phyloP scores from a whole-genome alignment of 2,888 invertebrate species.

The Harmothoe impar region DNA sequence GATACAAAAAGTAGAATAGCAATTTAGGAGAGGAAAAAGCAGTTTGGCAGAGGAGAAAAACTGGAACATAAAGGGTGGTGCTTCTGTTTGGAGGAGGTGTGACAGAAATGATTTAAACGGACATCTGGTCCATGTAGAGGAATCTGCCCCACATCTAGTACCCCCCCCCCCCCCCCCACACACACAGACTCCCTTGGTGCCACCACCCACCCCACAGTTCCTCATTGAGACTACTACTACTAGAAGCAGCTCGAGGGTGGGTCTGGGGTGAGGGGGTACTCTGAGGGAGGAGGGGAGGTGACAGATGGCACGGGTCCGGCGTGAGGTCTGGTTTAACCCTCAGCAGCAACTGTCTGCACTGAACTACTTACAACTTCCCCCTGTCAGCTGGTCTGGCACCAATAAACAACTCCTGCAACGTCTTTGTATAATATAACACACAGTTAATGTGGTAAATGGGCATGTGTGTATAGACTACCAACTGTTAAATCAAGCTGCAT shows the following conservation, averaged over 20 bases:
- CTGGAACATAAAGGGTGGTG: no score
- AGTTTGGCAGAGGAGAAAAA: no score
- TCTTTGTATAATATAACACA: neutral
- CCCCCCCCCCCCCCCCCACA: neutral
- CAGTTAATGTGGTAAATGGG: neutral
- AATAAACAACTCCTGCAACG: neutral
- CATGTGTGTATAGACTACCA: no score
- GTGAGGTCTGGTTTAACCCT: neutral
- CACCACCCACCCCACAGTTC: neutral
- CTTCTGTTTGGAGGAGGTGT: neutral
- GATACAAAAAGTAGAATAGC: no score
- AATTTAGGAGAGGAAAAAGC: no score
- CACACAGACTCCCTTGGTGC: neutral
- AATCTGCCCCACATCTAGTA: constrained; percentile 13
- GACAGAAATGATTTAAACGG: constrained; percentile 20
- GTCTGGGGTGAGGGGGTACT: neutral
- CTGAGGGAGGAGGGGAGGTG: constrained; percentile 5
- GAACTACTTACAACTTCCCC: neutral
- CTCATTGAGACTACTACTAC: neutral
- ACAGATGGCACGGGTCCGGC: constrained; percentile 8
- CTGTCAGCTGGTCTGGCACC: neutral
- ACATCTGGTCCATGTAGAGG: constrained; percentile 28
- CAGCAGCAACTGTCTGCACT: constrained; percentile 11
- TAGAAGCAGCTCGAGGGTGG: neutral
- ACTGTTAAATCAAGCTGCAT: no score